phyloP scores from a whole-genome alignment of 2,113 vertebrate species.

The Cromileptes altivelis region DNA sequence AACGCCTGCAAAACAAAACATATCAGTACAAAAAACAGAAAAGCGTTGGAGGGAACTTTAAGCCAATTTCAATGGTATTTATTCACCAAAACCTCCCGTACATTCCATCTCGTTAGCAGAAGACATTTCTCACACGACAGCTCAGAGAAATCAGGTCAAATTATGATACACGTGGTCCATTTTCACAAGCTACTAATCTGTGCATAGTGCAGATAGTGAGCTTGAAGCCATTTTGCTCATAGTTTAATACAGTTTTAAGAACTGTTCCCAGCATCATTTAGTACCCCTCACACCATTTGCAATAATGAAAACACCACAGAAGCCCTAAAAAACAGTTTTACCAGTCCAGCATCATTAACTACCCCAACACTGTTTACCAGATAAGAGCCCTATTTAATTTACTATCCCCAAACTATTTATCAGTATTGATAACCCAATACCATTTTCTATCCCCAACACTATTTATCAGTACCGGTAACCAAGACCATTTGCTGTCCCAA shows the following conservation, averaged over 20 bases:
- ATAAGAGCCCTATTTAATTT: not conserved
- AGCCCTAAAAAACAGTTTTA: too few relatives aligned
- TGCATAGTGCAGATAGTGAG: not conserved
- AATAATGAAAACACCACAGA: too few relatives aligned
- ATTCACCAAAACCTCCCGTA: not conserved
- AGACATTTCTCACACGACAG: not conserved
- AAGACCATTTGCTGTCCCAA: not conserved
- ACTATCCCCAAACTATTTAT: too few relatives aligned
- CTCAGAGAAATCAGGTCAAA: not conserved
- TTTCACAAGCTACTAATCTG: not conserved
- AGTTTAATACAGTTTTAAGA: too few relatives aligned
- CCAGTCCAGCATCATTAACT: not conserved
- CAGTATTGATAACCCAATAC: not conserved
- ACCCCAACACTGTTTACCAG: not conserved
- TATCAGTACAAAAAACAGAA: not conserved
- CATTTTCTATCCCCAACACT: not conserved
- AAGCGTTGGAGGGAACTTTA: not conserved
- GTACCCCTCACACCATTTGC: too few relatives aligned
- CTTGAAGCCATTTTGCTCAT: too few relatives aligned
- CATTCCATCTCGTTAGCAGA: not conserved
- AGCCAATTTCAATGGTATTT: not conserved
- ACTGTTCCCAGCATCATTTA: too few relatives aligned
- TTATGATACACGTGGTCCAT: not conserved
- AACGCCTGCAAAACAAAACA: not conserved
- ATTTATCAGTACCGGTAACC: not conserved